Base-by-base conservation (phyloP, 2,888 invertebrate species). In the Copidosoma aretas region DNA sequence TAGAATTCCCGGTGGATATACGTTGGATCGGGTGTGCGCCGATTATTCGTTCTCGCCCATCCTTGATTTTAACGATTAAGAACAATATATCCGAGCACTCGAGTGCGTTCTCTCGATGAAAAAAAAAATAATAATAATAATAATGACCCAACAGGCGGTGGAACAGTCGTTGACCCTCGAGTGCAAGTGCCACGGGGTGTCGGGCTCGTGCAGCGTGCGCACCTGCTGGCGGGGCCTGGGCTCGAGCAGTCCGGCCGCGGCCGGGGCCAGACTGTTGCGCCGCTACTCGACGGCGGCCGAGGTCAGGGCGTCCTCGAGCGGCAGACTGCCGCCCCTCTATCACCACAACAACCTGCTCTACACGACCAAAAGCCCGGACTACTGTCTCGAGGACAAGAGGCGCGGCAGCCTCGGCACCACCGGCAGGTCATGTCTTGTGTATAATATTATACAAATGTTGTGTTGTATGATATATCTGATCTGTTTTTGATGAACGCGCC, bases 121-220 rank as follows among this genome's bases (percentile, higher is more conserved):
- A n/a, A n/a, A n/a, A n/a, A n/a, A n/a, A n/a, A n/a, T n/a, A n/a
- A 8, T 32, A 32, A 32, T 32, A 32, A 32, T 32, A 32, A 32
- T 32, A 32, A 32, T 8, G 8, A 32, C 32, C 19, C 10, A 19
- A 2, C 79, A 92, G 92, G 87, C 90, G 67, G 90, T 92, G 71
- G 85, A 86, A 56, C 85, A 87, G 73, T 89, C 88, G 73, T 79
- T 89, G 68, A 84, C 84, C 56, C 85, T 87, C 77, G 87, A 92
- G 80, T 93, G 93, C 86, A 93, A 93, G 79, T 93, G 93, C 77
- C 93, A 93, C 84, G 93, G 93, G 49, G 92, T 93, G 67, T 93
- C 93, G 17, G 93, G 93, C 0, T 92, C 93, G 61, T 93, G 93
- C 82, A 91, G 91, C 75, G 90, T 93, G 76, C 90, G 91, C 80